Base-by-base conservation (phyloP, 1,140 invertebrate genomes). In the Paramacrobiotus metropolitanus region DNA sequence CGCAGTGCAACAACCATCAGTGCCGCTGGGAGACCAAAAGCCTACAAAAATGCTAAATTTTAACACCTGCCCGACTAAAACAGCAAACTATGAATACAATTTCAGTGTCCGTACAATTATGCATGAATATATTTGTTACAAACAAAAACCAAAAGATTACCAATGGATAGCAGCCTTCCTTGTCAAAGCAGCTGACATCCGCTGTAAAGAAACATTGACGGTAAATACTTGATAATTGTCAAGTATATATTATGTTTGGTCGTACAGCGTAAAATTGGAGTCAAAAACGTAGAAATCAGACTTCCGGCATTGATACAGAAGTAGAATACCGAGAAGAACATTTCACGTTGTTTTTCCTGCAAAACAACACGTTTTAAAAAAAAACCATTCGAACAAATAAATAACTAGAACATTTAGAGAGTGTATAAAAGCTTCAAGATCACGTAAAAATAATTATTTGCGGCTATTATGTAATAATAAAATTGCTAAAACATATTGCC, bases 281-380 rank as follows among this genome's bases (percentile, higher is more conserved):
- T 93, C 0, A 95, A 65, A 59, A 89, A 82, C 0, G 86, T 91
- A 0, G 89, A 93, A 20, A 95, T 77, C 48, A 92, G 78, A 64
- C 86, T 88, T 2, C 91, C 92, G 1, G 85, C 80, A 69, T 95
- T 94, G 66, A 96, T 93, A 30, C 87, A 78, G 66, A 93, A 87
- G 74, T 94, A 94, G 71, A 93, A 95, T 0, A 92, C 73, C 0
- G 88, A 92, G 73, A 95, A 95, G 74, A 89, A 95, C 61, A 80
- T 81, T 1, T 80, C 78, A 44, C 92, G 72, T 68, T 89, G 81
- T 63, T 73, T 70, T 44, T 68, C 68, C 72, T 76, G 62, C 29
- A 68, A 67, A 21, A 63, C 60, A 24, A 21, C 15, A 65, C 28
- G 20, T 28, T 24, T 30, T 20, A 4, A 20, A 29, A 59, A 28